Evolutionary conservation across 1,140 invertebrate genomes (phyloP).

Genomic region (Carposina sasakii): DNA sequence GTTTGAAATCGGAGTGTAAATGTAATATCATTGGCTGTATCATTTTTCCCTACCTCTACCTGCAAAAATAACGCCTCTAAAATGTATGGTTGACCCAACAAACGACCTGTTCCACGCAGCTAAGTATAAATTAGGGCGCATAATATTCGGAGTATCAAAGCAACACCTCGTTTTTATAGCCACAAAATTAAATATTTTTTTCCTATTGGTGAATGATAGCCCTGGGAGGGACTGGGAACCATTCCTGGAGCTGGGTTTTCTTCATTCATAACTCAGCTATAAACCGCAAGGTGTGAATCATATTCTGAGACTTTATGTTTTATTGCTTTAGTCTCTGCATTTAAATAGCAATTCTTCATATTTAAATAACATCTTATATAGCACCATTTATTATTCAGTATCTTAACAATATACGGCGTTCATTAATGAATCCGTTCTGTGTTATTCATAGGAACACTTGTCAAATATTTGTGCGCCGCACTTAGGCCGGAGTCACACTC

Average conservation of each 20-base stretch:
- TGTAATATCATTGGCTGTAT: too few relatives aligned
- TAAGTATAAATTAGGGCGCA: conserved; percentile 33
- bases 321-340: too few relatives aligned
- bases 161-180: conserved; percentile 30
- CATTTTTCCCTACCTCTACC: conserved; percentile 26
- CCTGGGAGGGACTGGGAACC: conserved; percentile 20
- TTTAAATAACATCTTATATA: too few relatives aligned
- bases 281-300: conserved; percentile 36
- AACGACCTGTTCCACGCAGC: conserved; percentile 13
- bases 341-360: too few relatives aligned
- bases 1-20: neutral
- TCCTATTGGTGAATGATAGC: conserved; percentile 26
- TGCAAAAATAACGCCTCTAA: conserved; percentile 28
- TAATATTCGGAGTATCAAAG: conserved; percentile 23
- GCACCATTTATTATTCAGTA: too few relatives aligned
- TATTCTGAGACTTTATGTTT: too few relatives aligned
- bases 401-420: too few relatives aligned
- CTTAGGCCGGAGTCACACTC: conserved; percentile 46
- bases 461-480: conserved; percentile 49
- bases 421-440: too few relatives aligned
- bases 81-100: conserved; percentile 30
- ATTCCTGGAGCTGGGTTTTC: conserved; percentile 13
- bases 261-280: conserved; percentile 30
- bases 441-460: too few relatives aligned
- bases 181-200: conserved; percentile 24